Evolutionary conservation across 2,888 invertebrate species (phyloP).

Genomic region (Scotopteryx bipunctaria): DNA sequence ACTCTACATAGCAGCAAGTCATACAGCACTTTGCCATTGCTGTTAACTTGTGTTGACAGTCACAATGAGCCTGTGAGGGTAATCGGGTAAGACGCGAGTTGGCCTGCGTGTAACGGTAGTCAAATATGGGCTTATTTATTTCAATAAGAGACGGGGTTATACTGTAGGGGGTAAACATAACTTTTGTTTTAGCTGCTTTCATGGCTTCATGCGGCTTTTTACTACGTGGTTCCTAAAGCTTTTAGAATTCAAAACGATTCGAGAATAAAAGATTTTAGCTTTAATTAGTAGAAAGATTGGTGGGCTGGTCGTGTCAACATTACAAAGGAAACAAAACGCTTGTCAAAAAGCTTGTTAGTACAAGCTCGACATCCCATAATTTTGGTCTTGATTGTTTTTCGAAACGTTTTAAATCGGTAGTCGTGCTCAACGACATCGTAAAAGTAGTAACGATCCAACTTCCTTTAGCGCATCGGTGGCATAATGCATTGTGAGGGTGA

Average conservation of each 20-base stretch:
- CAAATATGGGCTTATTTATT: conserved; percentile 51
- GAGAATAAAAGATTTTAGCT: background rate
- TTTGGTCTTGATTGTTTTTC: conserved; percentile 40
- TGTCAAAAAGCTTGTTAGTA: conserved; percentile 18
- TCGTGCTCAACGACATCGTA: conserved; percentile 44
- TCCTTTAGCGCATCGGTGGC: conserved; percentile 41
- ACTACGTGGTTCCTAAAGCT: background rate
- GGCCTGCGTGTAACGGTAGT: conserved; percentile 51
- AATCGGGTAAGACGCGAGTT: conserved; percentile 38
- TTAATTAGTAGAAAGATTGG: background rate
- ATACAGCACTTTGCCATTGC: conserved; percentile 43
- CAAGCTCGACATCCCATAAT: conserved; percentile 27
- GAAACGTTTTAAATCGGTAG: conserved; percentile 50
- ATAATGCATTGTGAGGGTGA: conserved; percentile 36
- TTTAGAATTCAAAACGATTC: background rate
- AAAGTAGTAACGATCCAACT: conserved; percentile 51
- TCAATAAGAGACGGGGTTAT: conserved; percentile 46
- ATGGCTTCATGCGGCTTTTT: conserved; percentile 12
- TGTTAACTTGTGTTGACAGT: conserved; percentile 50
- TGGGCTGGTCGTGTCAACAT: conserved; percentile 4
- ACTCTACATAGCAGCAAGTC: conserved; percentile 26
- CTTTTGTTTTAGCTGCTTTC: conserved; percentile 39
- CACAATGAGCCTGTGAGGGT: conserved; percentile 43
- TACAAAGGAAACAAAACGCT: conserved; percentile 7
- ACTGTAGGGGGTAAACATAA: conserved; percentile 39